A percentile compares a stretch with the other conserved stretches of the same genome.
phyloP scores from a whole-genome alignment of 2,888 invertebrate species.

The Erebia palarica region DNA sequence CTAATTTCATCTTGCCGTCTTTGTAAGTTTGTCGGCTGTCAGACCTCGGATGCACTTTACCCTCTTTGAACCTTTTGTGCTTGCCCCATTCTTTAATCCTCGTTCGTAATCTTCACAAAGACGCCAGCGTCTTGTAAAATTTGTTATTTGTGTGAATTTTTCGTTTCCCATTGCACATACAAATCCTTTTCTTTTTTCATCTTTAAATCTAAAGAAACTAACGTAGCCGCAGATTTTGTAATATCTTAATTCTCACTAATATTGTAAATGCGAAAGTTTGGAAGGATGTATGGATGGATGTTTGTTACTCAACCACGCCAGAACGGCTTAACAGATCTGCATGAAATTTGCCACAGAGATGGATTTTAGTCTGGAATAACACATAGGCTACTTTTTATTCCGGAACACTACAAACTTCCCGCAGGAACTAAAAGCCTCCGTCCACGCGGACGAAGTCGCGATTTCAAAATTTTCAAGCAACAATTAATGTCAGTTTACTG shows the following conservation, averaged over 20 bases:
- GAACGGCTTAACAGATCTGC: too few relatives aligned
- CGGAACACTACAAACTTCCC: too few relatives aligned
- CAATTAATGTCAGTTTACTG: neutral
- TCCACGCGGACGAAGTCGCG: too few relatives aligned
- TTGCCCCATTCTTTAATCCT: constrained; percentile 25
- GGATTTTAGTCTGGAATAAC: too few relatives aligned
- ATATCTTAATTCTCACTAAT: too few relatives aligned
- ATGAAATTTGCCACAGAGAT: neutral
- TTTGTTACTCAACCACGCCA: too few relatives aligned
- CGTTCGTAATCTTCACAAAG: constrained; percentile 26
- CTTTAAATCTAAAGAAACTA: neutral
- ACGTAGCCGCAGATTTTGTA: neutral
- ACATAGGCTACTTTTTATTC: too few relatives aligned
- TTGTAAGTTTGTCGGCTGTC: constrained; percentile 26
- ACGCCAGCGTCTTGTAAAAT: constrained; percentile 24
- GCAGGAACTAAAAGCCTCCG: too few relatives aligned
- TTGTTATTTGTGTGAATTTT: constrained; percentile 18
- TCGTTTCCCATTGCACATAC: constrained; percentile 19
- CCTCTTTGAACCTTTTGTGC: constrained; percentile 29
- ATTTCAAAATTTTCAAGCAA: neutral
- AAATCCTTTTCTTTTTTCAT: constrained; percentile 1
- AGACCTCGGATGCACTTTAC: constrained; percentile 27
- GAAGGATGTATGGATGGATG: too few relatives aligned
- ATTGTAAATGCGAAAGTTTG: too few relatives aligned
- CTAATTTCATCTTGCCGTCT: constrained; percentile 19